Conservation (phyloP, 2,797 vertebrate genomes). For the Selene dorsalis region DNA sequence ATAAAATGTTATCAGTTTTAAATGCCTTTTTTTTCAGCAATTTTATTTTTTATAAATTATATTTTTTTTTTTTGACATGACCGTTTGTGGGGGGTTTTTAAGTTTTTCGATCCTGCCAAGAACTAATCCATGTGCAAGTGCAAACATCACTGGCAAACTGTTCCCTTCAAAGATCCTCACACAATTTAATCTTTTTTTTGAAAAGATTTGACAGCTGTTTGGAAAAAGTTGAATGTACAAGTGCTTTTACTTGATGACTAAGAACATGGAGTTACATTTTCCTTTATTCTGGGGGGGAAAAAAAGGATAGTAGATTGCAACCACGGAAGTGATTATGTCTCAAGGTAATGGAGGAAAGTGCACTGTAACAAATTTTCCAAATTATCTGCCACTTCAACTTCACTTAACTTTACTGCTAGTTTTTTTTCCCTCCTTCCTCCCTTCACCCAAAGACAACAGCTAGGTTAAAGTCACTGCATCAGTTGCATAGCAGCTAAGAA, state of each 20-base stretch:
- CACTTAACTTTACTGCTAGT: too few relatives aligned
- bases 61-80: not conserved
- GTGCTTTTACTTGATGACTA: not conserved
- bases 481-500: too few relatives aligned
- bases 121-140: not conserved
- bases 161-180: not conserved
- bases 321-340: not conserved
- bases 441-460: too few relatives aligned
- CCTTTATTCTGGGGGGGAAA: not conserved
- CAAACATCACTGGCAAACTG: not conserved
- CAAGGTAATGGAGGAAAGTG: not conserved
- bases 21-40: too few relatives aligned
- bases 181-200: not conserved
- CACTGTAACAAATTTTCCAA: too few relatives aligned
- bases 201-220: not conserved
- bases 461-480: too few relatives aligned
- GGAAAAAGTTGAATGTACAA: not conserved
- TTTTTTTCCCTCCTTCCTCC: too few relatives aligned
- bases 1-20: too few relatives aligned
- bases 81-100: not conserved
- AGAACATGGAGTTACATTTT: not conserved
- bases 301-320: not conserved
- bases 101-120: not conserved
- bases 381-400: too few relatives aligned
- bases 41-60: too few relatives aligned